Conservation (phyloP, 2,888 invertebrate genomes). For the Pseudeuparius sepicola region DNA sequence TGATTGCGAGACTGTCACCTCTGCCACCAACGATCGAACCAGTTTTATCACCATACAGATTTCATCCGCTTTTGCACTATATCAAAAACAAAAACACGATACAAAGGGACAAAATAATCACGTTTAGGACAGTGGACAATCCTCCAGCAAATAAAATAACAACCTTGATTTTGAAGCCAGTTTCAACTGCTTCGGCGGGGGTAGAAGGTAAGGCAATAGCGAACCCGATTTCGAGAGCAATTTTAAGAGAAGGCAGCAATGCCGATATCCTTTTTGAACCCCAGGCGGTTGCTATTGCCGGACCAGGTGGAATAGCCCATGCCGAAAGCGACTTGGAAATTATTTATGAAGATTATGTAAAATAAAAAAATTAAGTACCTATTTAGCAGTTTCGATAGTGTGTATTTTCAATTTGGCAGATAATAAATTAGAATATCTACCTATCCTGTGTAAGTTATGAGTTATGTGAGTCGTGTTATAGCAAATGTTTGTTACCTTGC, state of each 20-base stretch:
- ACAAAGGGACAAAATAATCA: constrained; percentile 27
- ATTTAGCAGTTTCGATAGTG: too few species aligned
- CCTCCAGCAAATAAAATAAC: constrained; percentile 30
- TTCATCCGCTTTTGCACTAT: constrained; percentile 33
- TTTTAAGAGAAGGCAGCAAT: constrained; percentile 48
- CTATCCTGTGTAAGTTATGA: too few species aligned
- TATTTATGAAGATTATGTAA: constrained; percentile 31
- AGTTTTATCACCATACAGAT: constrained; percentile 27
- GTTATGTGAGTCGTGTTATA: too few species aligned
- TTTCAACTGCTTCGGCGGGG: constrained; percentile 56
- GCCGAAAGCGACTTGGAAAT: constrained; percentile 60
- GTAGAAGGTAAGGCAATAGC: constrained; percentile 59
- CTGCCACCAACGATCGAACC: too few species aligned
- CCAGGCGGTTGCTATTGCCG: constrained; percentile 59
- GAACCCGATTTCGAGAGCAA: constrained; percentile 56
- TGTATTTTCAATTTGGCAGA: too few species aligned
- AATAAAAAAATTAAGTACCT: background rate
- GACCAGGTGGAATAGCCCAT: constrained; percentile 66
- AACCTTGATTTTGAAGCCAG: constrained; percentile 51
- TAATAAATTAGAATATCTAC: too few species aligned
- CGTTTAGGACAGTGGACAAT: constrained; percentile 27
- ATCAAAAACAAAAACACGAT: constrained; percentile 32
- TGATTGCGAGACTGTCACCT: too few species aligned
- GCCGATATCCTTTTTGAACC: constrained; percentile 58
- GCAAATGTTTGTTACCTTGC: too few species aligned